Percentiles rank a stretch among this genome's conserved stretches.
phyloP scores from a whole-genome alignment of 2,888 invertebrate species.

The Coecobrya sp. region DNA sequence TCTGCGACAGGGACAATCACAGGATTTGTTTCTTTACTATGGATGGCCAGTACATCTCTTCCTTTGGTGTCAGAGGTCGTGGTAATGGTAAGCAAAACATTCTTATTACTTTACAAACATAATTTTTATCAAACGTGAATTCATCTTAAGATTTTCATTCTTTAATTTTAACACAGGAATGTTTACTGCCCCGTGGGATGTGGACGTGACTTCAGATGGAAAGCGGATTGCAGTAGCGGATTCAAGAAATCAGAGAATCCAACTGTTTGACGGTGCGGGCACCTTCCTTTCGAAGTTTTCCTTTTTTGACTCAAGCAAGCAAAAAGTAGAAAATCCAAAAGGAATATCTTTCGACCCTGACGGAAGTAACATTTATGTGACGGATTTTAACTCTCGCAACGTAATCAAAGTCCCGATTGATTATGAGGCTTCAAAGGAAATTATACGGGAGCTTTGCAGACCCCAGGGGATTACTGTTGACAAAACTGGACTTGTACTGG shows the following conservation, averaged over 20 bases:
- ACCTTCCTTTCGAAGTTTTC: slow-evolving; percentile 61
- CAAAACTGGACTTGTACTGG: slow-evolving; percentile 15
- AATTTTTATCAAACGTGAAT: no score
- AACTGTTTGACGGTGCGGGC: slow-evolving; percentile 77
- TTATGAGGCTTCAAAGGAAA: background rate
- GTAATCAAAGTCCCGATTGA: background rate
- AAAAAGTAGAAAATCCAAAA: slow-evolving; percentile 73
- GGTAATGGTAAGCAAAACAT: slow-evolving; percentile 61
- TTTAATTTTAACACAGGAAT: slow-evolving; percentile 58
- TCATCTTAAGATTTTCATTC: no score
- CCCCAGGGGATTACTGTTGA: slow-evolving; percentile 75
- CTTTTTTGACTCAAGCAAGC: slow-evolving; percentile 62
- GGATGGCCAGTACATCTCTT: slow-evolving; percentile 69
- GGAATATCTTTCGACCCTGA: slow-evolving; percentile 65
- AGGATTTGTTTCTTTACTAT: slow-evolving; percentile 58
- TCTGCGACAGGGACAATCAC: slow-evolving; percentile 79
- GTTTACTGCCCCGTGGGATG: slow-evolving; percentile 84
- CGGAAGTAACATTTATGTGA: slow-evolving; percentile 69
- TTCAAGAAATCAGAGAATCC: slow-evolving; percentile 83
- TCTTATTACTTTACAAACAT: no score
- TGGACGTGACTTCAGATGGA: slow-evolving; percentile 78
- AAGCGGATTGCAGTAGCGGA: slow-evolving; percentile 81
- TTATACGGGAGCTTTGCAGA: slow-evolving; percentile 27
- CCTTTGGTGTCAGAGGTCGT: slow-evolving; percentile 62
- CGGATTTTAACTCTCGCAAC: slow-evolving; percentile 66